A percentile compares a stretch with the other conserved stretches of the same genome.
phyloP scores from a whole-genome alignment of 2,797 vertebrate genomes.

The Hoplostethus atlanticus region DNA sequence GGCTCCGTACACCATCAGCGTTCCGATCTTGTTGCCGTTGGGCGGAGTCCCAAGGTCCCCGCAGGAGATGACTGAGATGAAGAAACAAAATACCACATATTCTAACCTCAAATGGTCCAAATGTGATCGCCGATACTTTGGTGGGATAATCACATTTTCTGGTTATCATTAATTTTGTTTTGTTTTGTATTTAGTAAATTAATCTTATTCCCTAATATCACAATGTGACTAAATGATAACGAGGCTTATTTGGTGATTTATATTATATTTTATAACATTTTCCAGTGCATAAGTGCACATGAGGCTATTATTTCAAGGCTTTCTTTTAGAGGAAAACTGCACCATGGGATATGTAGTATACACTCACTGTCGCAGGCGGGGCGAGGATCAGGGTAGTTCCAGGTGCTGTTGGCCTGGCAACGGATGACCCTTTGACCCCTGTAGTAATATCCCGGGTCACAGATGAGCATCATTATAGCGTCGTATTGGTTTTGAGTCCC shows the following conservation, averaged over 20 bases:
- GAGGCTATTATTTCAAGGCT: neutral
- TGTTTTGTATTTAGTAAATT: constrained; percentile 4
- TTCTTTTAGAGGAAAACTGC: neutral
- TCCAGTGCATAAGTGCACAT: neutral
- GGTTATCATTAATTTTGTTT: constrained; percentile 27
- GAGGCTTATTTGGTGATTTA: constrained; percentile 2
- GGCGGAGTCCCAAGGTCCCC: constrained; percentile 94
- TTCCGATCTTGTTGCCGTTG: constrained; percentile 97
- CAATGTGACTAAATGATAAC: constrained; percentile 2
- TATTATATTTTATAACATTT: neutral
- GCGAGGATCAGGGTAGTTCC: constrained; percentile 92
- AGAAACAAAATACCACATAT: constrained; percentile 15
- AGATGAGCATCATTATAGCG: constrained; percentile 95
- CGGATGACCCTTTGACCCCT: constrained; percentile 92
- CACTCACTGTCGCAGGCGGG: constrained; percentile 94
- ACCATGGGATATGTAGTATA: neutral
- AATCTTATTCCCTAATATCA: constrained; percentile 20
- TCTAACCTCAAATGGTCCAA: constrained; percentile 17
- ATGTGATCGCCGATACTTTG: constrained; percentile 11
- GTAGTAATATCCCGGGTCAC: constrained; percentile 97
- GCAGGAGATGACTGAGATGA: constrained; percentile 93
- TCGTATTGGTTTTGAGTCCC: constrained; percentile 96
- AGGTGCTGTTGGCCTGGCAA: constrained; percentile 93
- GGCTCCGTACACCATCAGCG: constrained; percentile 92
- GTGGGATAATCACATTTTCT: constrained; percentile 20